Evolutionary conservation across 1,140 invertebrate genomes (phyloP).

Genomic region (Apis laboriosa): DNA sequence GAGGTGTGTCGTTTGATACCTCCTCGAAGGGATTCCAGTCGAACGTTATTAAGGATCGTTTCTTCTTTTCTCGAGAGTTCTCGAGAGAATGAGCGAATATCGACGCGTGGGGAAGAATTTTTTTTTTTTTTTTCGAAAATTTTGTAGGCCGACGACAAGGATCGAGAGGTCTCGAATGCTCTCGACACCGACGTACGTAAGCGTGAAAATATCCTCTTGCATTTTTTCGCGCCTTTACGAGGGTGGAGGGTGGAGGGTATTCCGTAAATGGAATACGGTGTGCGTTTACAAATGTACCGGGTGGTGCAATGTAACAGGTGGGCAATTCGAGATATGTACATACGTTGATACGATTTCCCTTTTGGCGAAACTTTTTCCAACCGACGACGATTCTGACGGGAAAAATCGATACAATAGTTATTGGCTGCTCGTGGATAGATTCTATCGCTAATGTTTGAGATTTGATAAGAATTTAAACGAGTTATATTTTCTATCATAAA

Average conservation of each 20-base stretch:
- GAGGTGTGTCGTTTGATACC: not conserved
- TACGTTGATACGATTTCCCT: not conserved
- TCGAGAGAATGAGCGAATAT: not conserved
- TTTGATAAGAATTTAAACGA: too few species aligned
- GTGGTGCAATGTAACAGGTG: not conserved
- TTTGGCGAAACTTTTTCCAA: not conserved
- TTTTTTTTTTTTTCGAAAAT: not conserved
- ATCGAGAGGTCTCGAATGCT: not conserved
- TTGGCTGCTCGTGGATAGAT: too few species aligned
- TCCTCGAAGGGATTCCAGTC: constrained; percentile 17
- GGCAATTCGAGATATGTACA: too few species aligned
- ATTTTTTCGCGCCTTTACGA: not conserved
- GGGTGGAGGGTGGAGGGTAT: not conserved
- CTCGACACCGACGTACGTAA: not conserved
- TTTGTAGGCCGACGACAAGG: not conserved
- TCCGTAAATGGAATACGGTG: not conserved
- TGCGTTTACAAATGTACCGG: constrained; percentile 9
- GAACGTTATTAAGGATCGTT: constrained; percentile 36
- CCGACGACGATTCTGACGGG: too few species aligned
- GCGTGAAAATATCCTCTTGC: constrained; percentile 7
- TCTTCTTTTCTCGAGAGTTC: constrained; percentile 10
- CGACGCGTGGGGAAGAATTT: not conserved
- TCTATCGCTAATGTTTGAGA: too few species aligned
- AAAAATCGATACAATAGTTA: too few species aligned
- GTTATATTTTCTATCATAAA: too few species aligned